Conservation (phyloP, 2,797 vertebrate species). For the Leptatherina wallacei region DNA sequence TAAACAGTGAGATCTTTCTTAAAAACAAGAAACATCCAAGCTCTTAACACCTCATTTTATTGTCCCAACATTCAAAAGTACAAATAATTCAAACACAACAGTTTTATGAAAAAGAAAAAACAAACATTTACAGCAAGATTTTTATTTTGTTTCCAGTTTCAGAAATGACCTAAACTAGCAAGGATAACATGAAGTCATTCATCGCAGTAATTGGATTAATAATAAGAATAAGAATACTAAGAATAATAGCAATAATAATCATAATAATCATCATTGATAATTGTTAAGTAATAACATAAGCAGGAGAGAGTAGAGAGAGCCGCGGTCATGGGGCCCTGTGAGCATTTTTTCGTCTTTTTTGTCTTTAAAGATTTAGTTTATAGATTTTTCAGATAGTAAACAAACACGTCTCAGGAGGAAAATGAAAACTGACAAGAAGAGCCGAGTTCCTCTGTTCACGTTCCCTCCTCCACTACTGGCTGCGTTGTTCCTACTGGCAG, state of each 20-base stretch:
- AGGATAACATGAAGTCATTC: slow-evolving; percentile 99
- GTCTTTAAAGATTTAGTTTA: slow-evolving; percentile 87
- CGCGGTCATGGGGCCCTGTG: slow-evolving; percentile 91
- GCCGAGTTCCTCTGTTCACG: slow-evolving; percentile 95
- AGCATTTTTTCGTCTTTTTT: slow-evolving; percentile 91
- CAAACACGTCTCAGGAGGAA: slow-evolving; percentile 97
- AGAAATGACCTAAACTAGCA: slow-evolving; percentile 99
- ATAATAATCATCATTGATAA: slow-evolving; percentile 89
- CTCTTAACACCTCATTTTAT: slow-evolving; percentile 99
- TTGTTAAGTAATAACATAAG: slow-evolving; percentile 93
- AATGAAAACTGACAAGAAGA: slow-evolving; percentile 92
- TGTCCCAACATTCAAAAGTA: slow-evolving; percentile 99
- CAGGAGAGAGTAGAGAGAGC: slow-evolving; percentile 90
- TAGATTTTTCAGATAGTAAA: slow-evolving; percentile 95
- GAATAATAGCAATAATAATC: slow-evolving; percentile 88
- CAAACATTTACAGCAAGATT: slow-evolving; percentile 98
- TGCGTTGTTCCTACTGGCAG: slow-evolving; percentile 88
- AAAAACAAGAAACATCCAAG: slow-evolving; percentile 83
- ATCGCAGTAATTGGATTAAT: slow-evolving; percentile 93
- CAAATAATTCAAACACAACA: slow-evolving; percentile 99
- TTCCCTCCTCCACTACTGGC: slow-evolving; percentile 90
- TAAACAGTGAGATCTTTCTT: slow-evolving; percentile 20
- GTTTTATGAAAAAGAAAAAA: slow-evolving; percentile 95
- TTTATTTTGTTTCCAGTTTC: slow-evolving; percentile 95
- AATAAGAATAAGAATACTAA: slow-evolving; percentile 90